These are phyloP conservation scores for Harmothoe impar DNA, from an alignment of 2,888 invertebrate genomes.

Conservation along the genomic window DNA sequence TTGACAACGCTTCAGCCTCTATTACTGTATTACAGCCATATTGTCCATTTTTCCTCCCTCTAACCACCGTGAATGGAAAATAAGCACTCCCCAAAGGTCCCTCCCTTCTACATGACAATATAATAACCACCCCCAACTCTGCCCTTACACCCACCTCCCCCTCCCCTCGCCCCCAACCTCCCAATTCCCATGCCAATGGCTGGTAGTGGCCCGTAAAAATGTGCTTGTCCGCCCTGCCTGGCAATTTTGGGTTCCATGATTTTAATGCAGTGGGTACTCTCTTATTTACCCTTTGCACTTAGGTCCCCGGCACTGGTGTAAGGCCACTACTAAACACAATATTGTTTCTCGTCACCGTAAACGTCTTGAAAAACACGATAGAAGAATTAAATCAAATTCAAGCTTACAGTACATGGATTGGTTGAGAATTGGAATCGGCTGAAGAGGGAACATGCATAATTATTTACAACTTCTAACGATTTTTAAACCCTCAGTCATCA, in stretches of 20 bases:
- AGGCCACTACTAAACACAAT: too few relatives aligned
- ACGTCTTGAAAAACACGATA: too few relatives aligned
- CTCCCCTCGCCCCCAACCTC: not conserved
- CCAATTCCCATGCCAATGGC: conserved; percentile 8
- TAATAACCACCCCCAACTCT: not conserved
- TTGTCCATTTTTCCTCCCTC: not conserved
- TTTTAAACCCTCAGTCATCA: too few relatives aligned
- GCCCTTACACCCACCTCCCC: not conserved
- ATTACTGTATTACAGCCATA: conserved; percentile 15
- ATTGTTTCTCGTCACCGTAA: too few relatives aligned
- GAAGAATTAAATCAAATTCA: too few relatives aligned
- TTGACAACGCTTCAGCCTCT: not conserved
- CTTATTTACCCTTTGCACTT: too few relatives aligned
- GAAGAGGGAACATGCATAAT: too few relatives aligned
- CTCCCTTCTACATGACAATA: conserved; percentile 30
- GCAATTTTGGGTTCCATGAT: conserved; percentile 43
- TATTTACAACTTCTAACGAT: too few relatives aligned
- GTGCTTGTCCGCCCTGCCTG: not conserved
- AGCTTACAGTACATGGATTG: too few relatives aligned
- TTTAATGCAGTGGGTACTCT: conserved; percentile 16
- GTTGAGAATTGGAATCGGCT: too few relatives aligned
- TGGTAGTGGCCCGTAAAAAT: conserved; percentile 37
- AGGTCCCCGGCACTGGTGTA: too few relatives aligned
- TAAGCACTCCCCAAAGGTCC: not conserved
- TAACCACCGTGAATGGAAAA: not conserved